phyloP scores from a whole-genome alignment of 2,888 invertebrate species.

The Melanostoma mellinum region DNA sequence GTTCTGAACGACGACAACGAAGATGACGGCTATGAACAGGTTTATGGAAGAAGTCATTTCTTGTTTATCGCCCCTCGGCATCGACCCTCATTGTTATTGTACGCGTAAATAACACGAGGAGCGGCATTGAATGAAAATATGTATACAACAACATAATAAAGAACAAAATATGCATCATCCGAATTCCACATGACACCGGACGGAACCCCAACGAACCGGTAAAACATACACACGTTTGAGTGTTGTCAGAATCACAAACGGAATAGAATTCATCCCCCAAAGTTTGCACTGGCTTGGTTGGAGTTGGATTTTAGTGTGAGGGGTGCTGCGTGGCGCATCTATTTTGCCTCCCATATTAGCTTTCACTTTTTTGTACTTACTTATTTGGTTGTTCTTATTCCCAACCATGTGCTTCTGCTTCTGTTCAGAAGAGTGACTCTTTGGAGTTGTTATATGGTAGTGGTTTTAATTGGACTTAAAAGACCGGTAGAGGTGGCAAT shows the following conservation, averaged over 20 bases:
- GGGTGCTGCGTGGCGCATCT: conserved; percentile 55
- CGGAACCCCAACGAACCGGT: conserved; percentile 52
- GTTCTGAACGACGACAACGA: neutral
- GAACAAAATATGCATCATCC: conserved; percentile 4
- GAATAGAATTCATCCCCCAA: conserved; percentile 62
- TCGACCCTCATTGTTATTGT: conserved; percentile 5
- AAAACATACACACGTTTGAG: conserved; percentile 46
- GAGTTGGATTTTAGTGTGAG: conserved; percentile 8
- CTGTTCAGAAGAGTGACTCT: conserved; percentile 10
- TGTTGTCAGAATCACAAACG: conserved; percentile 50
- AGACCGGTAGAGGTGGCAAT: conserved; percentile 15
- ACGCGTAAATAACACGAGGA: conserved; percentile 52
- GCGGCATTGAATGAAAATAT: conserved; percentile 58
- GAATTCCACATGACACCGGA: conserved; percentile 38
- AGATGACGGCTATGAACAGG: neutral
- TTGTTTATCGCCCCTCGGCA: conserved; percentile 24
- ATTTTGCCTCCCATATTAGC: conserved; percentile 18
- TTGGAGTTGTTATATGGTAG: conserved; percentile 4
- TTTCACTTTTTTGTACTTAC: conserved; percentile 37
- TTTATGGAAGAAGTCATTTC: conserved; percentile 7
- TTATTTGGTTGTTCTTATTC: too few relatives aligned
- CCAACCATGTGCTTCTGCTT: conserved; percentile 40
- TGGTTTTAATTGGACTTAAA: conserved; percentile 42
- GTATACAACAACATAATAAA: conserved; percentile 4
- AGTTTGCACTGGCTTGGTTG: neutral